Evolutionary conservation across 2,888 invertebrate genomes (phyloP), one percentile per base, ranked within the genome.

Genomic region (Thelaira solivaga): DNA sequence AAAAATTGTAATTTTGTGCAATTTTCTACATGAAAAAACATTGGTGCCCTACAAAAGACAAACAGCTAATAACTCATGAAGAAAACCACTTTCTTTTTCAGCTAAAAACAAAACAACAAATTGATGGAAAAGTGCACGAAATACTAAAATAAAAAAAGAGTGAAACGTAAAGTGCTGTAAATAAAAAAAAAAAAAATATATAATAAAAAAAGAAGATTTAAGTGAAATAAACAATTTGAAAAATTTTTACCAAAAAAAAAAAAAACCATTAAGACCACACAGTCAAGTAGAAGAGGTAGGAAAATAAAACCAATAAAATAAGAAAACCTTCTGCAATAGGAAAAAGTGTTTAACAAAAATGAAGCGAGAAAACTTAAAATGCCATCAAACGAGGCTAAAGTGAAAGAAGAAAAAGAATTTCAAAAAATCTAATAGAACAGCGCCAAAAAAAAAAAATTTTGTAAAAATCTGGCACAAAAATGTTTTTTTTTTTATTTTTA

Each of bases 11-110:
- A 78, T 78, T 78, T 71, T 61, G 69, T 65, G 59, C 74, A 78
- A 78, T 78, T 78, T 78, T 78, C 73, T 74, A 78, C 65, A 74
- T 78, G 74, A 69, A 51, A 71, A 61, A 74, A 61, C 69, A 78
- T 61, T 71, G 74, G 69, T 78, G 78, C 74, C 78, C 78, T 65
- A 78, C 65, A 74, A 78, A 78, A 74, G 64, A 24, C 43, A 20
- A 80, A 47, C 41, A 64, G 76, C 76, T 73, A 73, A 73, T 73
- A 76, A 80, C 68, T 73, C 64, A 69, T 57, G 76, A 73, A 73
- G 73, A 31, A 76, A 76, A 69, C 72, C 80, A 80, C 80, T 73
- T 73, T 80, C 74, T 68, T 72, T 62, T 59, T 29, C 53, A 53
- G 31, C 8, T n/a, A n/a, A 34, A 41, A 24, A 22, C 45, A 26